Evolutionary conservation across 2,888 invertebrate species (phyloP).

Genomic region (Phania funesta): DNA sequence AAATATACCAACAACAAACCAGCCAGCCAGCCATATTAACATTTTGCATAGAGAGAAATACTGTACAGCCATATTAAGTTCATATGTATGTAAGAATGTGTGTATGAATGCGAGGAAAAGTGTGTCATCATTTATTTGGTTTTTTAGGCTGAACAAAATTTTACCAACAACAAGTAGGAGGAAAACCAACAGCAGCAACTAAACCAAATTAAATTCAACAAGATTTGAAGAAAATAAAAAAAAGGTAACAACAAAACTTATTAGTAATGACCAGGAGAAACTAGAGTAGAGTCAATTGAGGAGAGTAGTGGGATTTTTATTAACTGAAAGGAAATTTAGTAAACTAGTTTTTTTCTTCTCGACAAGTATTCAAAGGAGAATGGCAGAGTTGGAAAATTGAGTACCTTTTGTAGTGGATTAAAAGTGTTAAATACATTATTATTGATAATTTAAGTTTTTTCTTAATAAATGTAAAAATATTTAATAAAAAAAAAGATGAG

Average conservation of each 20-base stretch:
- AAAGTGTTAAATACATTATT: too few relatives aligned
- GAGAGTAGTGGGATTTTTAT: constrained; percentile 24
- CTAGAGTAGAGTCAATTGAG: constrained; percentile 18
- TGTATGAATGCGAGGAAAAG: constrained; percentile 49
- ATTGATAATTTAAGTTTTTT: too few relatives aligned
- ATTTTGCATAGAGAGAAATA: constrained; percentile 33
- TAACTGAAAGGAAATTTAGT: constrained; percentile 26
- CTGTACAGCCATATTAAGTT: neutral
- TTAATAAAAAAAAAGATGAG: too few relatives aligned
- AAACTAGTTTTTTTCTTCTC: too few relatives aligned
- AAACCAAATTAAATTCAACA: constrained; percentile 23
- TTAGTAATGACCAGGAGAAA: constrained; percentile 16
- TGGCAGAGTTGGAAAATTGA: too few relatives aligned
- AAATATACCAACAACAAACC: constrained; percentile 32
- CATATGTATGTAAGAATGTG: neutral
- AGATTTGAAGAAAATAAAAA: constrained; percentile 39
- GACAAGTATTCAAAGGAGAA: too few relatives aligned
- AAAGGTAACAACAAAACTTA: neutral
- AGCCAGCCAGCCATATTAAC: constrained; percentile 2
- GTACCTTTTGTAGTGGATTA: too few relatives aligned
- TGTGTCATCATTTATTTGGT: constrained; percentile 60
- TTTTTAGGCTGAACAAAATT: constrained; percentile 46
- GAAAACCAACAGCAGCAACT: constrained; percentile 9
- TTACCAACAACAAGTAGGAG: constrained; percentile 26
- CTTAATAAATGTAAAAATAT: too few relatives aligned